Percentiles rank a stretch among this genome's conserved stretches.
Conservation (phyloP, 2,797 vertebrate genomes). For the Spinibarbus caldwelli region DNA sequence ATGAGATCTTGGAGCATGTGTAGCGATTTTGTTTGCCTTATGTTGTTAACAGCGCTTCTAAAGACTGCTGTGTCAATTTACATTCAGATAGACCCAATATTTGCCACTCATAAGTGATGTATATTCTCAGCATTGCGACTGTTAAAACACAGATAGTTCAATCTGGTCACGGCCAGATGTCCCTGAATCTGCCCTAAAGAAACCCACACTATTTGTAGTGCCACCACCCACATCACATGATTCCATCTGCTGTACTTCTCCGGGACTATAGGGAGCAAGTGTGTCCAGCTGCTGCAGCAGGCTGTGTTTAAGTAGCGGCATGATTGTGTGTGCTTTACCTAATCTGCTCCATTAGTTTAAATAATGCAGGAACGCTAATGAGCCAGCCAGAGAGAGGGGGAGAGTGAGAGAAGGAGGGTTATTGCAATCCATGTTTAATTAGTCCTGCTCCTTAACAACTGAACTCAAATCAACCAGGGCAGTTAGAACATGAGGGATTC, state of each 20-base stretch:
- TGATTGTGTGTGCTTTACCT: constrained; percentile 61
- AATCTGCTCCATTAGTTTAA: constrained; percentile 62
- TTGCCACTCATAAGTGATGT: not conserved
- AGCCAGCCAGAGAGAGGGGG: constrained; percentile 44
- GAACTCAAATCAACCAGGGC: constrained; percentile 56
- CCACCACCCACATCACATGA: constrained; percentile 32
- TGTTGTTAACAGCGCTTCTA: constrained; percentile 7
- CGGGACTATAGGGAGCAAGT: constrained; percentile 26
- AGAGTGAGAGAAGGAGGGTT: constrained; percentile 48
- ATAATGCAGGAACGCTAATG: constrained; percentile 62
- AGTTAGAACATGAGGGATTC: constrained; percentile 62
- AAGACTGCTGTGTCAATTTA: not conserved
- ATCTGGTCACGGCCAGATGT: constrained; percentile 12
- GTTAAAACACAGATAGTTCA: not conserved
- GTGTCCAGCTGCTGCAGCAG: constrained; percentile 47
- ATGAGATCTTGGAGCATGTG: not conserved
- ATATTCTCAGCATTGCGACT: not conserved
- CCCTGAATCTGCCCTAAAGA: constrained; percentile 9
- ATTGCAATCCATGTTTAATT: constrained; percentile 63
- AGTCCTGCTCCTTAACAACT: constrained; percentile 56
- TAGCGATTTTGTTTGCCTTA: not conserved
- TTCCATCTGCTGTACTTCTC: constrained; percentile 36
- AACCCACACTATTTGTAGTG: constrained; percentile 31
- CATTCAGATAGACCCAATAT: not conserved
- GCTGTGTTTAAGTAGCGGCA: constrained; percentile 51